A percentile compares a stretch with the other conserved stretches of the same genome.
phyloP scores from a whole-genome alignment of 2,113 vertebrate species.

The Pomatostomus ruficeps region DNA sequence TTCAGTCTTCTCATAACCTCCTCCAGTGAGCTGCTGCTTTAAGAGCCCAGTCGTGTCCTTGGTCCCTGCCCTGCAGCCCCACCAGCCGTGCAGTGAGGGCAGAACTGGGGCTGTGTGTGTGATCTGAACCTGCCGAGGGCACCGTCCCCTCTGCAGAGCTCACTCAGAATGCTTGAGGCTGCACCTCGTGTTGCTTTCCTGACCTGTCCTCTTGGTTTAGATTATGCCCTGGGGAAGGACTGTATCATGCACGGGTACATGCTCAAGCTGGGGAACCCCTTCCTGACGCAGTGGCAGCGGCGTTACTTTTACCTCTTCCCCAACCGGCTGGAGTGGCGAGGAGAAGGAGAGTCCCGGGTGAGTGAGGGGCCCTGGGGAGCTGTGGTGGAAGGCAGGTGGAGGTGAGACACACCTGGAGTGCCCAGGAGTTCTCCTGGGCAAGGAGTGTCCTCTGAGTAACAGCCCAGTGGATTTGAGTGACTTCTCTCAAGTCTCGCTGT shows the following conservation, averaged over 20 bases:
- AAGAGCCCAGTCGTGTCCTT: background rate
- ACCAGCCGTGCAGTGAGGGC: background rate
- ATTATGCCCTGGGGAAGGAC: slow-evolving; percentile 95
- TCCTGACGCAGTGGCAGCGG: slow-evolving; percentile 96
- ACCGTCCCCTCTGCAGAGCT: background rate
- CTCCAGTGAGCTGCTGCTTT: background rate
- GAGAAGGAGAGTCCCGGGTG: slow-evolving; percentile 93
- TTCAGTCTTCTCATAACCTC: background rate
- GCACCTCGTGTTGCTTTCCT: fast-evolving
- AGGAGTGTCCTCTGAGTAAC: background rate
- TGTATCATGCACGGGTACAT: slow-evolving; percentile 97
- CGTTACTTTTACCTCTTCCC: slow-evolving; percentile 98
- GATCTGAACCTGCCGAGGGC: background rate
- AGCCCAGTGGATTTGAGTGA: background rate
- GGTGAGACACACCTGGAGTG: background rate
- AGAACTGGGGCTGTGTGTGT: background rate
- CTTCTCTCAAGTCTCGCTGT: fast-evolving
- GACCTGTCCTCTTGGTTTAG: slow-evolving; percentile 29
- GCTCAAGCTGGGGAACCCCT: slow-evolving; percentile 94
- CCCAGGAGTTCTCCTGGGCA: background rate
- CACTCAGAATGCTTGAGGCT: fast-evolving
- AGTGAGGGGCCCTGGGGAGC: slow-evolving; percentile 26
- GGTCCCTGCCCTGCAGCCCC: background rate
- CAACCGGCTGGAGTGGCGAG: slow-evolving; percentile 95
- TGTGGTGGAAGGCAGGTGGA: background rate